Conservation (phyloP, 2,888 invertebrate genomes). For the Laspeyria flexula region DNA sequence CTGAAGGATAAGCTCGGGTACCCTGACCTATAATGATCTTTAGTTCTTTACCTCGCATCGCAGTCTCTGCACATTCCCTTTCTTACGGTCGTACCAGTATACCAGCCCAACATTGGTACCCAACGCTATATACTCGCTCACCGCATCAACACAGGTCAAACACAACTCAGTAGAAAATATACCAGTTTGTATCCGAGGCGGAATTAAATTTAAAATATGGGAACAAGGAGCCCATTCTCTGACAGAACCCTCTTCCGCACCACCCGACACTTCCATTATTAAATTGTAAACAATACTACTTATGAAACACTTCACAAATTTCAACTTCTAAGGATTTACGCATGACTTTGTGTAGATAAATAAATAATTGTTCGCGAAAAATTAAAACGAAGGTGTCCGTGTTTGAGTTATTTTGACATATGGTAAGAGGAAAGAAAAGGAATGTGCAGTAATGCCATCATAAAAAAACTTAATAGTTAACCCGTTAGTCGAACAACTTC, state of each 20-base stretch:
- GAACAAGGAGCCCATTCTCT: slow-evolving; percentile 94
- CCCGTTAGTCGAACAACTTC: not conserved
- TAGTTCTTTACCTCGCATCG: slow-evolving; percentile 89
- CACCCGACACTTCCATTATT: slow-evolving; percentile 75
- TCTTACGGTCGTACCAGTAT: slow-evolving; percentile 94
- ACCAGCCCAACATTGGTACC: slow-evolving; percentile 95
- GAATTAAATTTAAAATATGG: slow-evolving; percentile 91
- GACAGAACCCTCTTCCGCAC: slow-evolving; percentile 83
- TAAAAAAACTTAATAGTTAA: not conserved
- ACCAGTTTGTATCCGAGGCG: slow-evolving; percentile 90
- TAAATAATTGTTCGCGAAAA: slow-evolving; percentile 26
- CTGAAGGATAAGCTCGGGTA: not conserved
- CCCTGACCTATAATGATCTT: not conserved
- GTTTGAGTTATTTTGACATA: slow-evolving; percentile 41
- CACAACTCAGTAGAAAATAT: slow-evolving; percentile 91
- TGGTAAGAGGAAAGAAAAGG: slow-evolving; percentile 1
- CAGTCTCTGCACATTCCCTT: slow-evolving; percentile 91
- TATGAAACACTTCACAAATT: slow-evolving; percentile 6
- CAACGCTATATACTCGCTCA: slow-evolving; percentile 92
- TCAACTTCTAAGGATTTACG: slow-evolving; percentile 22
- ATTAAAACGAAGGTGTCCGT: slow-evolving; percentile 29
- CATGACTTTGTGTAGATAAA: slow-evolving; percentile 32
- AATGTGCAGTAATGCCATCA: slow-evolving; percentile 6
- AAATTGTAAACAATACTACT: slow-evolving; percentile 11
- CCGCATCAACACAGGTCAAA: slow-evolving; percentile 94